Percentiles rank a stretch among this genome's conserved stretches.
phyloP scores from a whole-genome alignment of 1,140 invertebrate genomes.

The Euura saliciscinereae region DNA sequence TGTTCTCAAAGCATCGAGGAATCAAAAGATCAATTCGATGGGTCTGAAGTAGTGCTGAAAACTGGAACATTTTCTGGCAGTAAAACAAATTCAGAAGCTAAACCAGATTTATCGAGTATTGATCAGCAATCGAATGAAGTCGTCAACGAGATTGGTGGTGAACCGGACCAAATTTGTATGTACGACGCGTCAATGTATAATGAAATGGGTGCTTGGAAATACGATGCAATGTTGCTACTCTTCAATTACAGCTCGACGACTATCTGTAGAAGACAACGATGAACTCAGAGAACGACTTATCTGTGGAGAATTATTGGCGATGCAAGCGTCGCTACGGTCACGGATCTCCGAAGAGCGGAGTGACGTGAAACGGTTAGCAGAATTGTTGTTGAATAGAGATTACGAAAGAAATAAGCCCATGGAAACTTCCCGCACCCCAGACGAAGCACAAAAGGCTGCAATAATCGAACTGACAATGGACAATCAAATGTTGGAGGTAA shows the following conservation, averaged over 20 bases:
- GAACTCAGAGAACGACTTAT: slow-evolving; percentile 67
- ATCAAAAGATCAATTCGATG: slow-evolving; percentile 4
- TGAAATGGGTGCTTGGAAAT: slow-evolving; percentile 19
- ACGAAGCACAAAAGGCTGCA: slow-evolving; percentile 58
- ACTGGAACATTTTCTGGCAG: not conserved
- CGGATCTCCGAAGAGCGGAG: slow-evolving; percentile 71
- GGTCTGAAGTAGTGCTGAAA: slow-evolving; percentile 30
- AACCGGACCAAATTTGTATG: slow-evolving; percentile 12
- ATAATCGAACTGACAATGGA: slow-evolving; percentile 64
- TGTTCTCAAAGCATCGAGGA: not conserved
- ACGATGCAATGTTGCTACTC: slow-evolving; percentile 34
- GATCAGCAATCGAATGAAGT: not conserved
- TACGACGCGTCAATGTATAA: slow-evolving; percentile 6
- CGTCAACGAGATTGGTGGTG: not conserved
- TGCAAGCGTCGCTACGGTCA: slow-evolving; percentile 68
- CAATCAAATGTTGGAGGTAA: slow-evolving; percentile 67
- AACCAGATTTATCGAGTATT: not conserved
- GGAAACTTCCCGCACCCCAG: slow-evolving; percentile 55
- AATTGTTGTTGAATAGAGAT: slow-evolving; percentile 54
- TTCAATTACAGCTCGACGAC: slow-evolving; percentile 47
- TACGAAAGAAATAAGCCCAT: slow-evolving; percentile 59
- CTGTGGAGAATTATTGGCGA: slow-evolving; percentile 69
- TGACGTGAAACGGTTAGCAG: slow-evolving; percentile 70
- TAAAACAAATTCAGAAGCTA: not conserved
- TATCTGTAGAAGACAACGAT: slow-evolving; percentile 59